Conservation (phyloP, 2,888 invertebrate genomes). For the Endomychus coccineus region DNA sequence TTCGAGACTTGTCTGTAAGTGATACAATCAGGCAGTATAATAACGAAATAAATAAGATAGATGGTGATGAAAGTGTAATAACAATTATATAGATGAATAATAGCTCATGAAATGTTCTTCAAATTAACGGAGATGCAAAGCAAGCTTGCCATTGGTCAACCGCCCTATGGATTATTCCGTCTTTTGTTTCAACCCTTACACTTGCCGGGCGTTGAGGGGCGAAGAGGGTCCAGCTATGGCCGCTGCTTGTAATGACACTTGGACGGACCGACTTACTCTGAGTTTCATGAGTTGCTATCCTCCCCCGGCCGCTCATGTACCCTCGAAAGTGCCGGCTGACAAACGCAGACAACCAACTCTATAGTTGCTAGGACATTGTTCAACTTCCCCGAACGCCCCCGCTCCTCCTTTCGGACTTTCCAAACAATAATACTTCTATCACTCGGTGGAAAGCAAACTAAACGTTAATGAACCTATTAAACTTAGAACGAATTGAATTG, state of each 20-base stretch:
- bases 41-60: too few species aligned
- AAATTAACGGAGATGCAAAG: too few species aligned
- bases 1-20: too few species aligned
- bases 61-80: too few species aligned
- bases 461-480: too few species aligned
- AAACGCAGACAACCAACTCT: conserved; percentile 27
- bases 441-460: too few species aligned
- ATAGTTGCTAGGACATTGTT: conserved; percentile 18
- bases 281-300: conserved; percentile 31
- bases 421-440: too few species aligned
- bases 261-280: conserved; percentile 39
- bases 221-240: conserved; percentile 40
- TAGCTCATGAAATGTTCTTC: too few species aligned
- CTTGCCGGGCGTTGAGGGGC: conserved; percentile 24
- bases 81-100: too few species aligned
- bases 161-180: conserved; percentile 46
- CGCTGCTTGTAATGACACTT: conserved; percentile 45
- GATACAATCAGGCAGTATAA: too few species aligned
- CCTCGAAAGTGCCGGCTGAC: conserved; percentile 20
- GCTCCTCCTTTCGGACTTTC: too few species aligned
- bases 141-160: conserved; percentile 45
- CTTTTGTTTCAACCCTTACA: conserved; percentile 41
- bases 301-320: conserved; percentile 19
- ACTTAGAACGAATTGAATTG: too few species aligned
- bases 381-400: conserved; percentile 19